Percentiles rank a stretch among this genome's conserved stretches.
phyloP scores from a whole-genome alignment of 2,113 vertebrate genomes.

The Todiramphus saurophagus region DNA sequence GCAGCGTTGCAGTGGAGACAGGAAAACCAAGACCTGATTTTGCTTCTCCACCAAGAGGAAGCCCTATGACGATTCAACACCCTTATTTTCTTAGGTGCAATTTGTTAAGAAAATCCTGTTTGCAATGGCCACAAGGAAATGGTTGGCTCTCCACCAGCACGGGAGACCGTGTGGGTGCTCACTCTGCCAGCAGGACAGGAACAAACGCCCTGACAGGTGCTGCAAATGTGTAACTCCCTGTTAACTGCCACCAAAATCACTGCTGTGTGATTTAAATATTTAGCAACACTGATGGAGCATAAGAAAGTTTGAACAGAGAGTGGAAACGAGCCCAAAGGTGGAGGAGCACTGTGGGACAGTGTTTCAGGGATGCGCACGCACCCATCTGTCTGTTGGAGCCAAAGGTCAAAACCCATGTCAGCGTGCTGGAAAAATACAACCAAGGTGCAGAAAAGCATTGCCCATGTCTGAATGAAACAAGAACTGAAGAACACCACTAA shows the following conservation, averaged over 20 bases:
- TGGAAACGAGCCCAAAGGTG: background rate
- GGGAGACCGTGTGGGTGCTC: background rate
- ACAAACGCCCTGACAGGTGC: background rate
- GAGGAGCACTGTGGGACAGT: accelerated
- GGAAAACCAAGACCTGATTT: background rate
- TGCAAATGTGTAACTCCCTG: background rate
- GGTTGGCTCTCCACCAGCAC: accelerated
- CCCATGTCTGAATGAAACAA: background rate
- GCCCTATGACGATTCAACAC: background rate
- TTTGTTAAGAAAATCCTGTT: background rate
- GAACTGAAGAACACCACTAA: background rate
- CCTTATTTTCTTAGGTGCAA: background rate
- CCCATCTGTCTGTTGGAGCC: background rate
- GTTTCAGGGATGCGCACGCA: background rate
- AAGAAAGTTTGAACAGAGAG: background rate
- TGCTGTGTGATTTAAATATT: background rate
- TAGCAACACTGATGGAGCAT: background rate
- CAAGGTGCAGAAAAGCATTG: background rate
- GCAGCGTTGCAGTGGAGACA: accelerated
- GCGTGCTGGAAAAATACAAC: background rate
- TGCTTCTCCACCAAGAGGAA: background rate
- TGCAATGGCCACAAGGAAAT: background rate
- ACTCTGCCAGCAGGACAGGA: background rate
- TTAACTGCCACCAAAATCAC: background rate
- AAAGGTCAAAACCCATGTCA: accelerated